These are phyloP conservation scores for Drymodes brunneopygia DNA, from an alignment of 2,113 vertebrate genomes.

Conservation along the genomic window DNA sequence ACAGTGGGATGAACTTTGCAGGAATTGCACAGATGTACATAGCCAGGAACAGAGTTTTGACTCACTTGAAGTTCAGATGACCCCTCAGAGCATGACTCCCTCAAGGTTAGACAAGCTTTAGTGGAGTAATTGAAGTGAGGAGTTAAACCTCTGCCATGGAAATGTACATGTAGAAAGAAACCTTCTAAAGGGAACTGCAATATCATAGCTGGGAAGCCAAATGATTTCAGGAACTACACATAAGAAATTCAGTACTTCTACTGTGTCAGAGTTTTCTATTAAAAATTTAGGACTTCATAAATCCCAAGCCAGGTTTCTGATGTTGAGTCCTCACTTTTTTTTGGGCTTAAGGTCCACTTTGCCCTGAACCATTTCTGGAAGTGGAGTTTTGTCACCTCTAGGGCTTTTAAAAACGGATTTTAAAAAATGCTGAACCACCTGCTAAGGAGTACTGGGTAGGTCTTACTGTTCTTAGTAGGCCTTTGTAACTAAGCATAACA, in stretches of 20 bases:
- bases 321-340: background rate
- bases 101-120: background rate
- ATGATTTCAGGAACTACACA: background rate
- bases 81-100: background rate
- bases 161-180: background rate
- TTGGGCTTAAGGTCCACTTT: background rate
- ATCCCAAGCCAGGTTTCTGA: background rate
- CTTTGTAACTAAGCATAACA: background rate
- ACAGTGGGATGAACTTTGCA: background rate
- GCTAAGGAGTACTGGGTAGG: background rate
- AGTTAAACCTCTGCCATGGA: background rate
- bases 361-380: background rate
- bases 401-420: background rate
- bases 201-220: background rate
- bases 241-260: background rate
- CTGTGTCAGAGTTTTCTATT: background rate
- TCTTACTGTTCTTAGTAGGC: background rate
- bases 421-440: background rate
- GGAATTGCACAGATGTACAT: background rate
- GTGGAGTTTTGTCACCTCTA: background rate
- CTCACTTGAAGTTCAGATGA: background rate
- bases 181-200: background rate
- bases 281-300: background rate
- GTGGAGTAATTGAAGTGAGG: background rate
- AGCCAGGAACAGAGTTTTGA: background rate